Conservation (phyloP, 2,888 invertebrate species). For the Sarcophaga caerulescens region DNA sequence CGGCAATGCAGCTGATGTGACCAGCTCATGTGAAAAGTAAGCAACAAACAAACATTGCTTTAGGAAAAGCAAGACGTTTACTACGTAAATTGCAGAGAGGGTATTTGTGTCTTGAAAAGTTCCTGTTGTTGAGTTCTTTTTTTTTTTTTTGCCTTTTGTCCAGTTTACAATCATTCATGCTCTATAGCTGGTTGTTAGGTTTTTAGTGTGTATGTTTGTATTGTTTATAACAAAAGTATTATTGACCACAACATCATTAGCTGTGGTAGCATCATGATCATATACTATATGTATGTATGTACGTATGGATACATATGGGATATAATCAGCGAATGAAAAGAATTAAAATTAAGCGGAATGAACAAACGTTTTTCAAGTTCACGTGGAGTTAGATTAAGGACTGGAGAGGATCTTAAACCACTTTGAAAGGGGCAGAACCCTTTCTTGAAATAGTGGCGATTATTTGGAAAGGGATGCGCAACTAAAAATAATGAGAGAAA, state of each 20-base stretch:
- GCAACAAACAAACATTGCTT: too few species aligned
- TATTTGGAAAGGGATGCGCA: too few species aligned
- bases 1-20: conserved; percentile 17
- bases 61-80: too few species aligned
- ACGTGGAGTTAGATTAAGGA: too few species aligned
- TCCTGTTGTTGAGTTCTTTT: conserved; percentile 15
- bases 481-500: too few species aligned
- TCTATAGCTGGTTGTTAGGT: background rate
- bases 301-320: too few species aligned
- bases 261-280: conserved; percentile 25
- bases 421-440: too few species aligned
- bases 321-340: background rate
- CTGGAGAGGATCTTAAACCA: too few species aligned
- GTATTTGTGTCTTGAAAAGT: conserved; percentile 11
- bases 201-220: background rate
- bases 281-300: too few species aligned
- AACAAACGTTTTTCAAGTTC: too few species aligned
- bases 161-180: conserved; percentile 44
- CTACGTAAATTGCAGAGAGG: background rate
- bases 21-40: conserved; percentile 6
- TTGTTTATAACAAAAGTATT: conserved; percentile 27
- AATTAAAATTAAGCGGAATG: background rate
- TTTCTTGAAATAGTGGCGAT: too few species aligned
- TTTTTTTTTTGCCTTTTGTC: conserved; percentile 17
- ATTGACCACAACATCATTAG: conserved; percentile 48